phyloP scores from a whole-genome alignment of 2,888 invertebrate species.

The Cheilosia urbana region DNA sequence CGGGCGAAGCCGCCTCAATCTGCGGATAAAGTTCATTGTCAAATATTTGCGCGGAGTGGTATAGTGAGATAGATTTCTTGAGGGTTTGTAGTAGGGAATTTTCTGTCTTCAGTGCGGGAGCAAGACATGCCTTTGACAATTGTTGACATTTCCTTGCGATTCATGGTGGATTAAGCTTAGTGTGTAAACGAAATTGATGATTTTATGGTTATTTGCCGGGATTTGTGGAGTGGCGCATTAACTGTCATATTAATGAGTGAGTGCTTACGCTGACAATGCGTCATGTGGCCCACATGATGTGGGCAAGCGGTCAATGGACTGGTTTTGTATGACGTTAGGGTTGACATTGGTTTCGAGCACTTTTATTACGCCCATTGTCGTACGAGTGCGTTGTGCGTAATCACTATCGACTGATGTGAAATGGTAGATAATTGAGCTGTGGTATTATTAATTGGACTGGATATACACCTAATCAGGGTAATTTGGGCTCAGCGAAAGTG shows the following conservation, averaged over 20 bases:
- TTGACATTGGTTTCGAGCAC: too few relatives aligned
- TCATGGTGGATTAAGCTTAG: constrained; percentile 55
- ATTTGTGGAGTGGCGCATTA: constrained; percentile 44
- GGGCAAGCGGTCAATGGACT: too few relatives aligned
- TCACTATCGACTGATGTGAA: too few relatives aligned
- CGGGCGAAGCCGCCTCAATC: neutral
- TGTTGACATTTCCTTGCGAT: constrained; percentile 60
- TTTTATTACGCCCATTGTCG: too few relatives aligned
- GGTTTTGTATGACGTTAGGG: too few relatives aligned
- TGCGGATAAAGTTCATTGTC: constrained; percentile 53
- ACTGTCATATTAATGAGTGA: constrained; percentile 48
- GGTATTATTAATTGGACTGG: too few relatives aligned
- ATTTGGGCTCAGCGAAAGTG: too few relatives aligned
- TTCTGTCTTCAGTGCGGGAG: neutral
- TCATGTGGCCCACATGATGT: too few relatives aligned
- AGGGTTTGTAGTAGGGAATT: neutral
- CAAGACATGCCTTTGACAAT: constrained; percentile 55
- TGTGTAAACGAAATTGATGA: constrained; percentile 65
- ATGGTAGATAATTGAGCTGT: too few relatives aligned
- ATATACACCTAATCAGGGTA: too few relatives aligned
- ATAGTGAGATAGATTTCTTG: constrained; percentile 42
- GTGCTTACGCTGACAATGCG: neutral
- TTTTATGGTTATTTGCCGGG: constrained; percentile 49
- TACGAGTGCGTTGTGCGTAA: too few relatives aligned
- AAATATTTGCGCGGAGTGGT: constrained; percentile 57